These are phyloP conservation scores for Trisateles emortualis DNA, from an alignment of 2,888 invertebrate species.

Conservation along the genomic window DNA sequence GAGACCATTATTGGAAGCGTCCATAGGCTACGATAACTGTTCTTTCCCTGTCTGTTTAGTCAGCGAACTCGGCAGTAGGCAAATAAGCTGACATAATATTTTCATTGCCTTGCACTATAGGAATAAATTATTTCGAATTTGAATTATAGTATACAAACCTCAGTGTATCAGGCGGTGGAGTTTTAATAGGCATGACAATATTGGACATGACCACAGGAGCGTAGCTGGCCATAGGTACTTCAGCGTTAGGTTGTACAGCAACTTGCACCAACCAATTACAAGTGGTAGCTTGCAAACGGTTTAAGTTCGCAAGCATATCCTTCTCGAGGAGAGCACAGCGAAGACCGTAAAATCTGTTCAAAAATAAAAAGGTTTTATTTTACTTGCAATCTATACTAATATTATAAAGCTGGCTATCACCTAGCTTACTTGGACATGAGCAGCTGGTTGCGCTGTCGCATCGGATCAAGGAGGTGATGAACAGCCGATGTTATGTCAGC, in stretches of 20 bases:
- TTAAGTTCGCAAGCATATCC: constrained; percentile 89
- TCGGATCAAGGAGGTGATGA: constrained; percentile 85
- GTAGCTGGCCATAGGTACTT: constrained; percentile 77
- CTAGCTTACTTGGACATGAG: constrained; percentile 88
- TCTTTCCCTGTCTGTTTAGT: too few species aligned
- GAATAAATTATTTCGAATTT: too few species aligned
- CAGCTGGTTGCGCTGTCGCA: constrained; percentile 88
- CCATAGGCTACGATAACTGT: too few species aligned
- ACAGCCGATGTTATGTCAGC: constrained; percentile 87
- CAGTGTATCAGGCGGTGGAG: constrained; percentile 89
- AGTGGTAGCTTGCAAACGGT: constrained; percentile 93
- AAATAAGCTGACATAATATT: too few species aligned
- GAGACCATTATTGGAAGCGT: too few species aligned
- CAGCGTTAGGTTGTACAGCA: constrained; percentile 83
- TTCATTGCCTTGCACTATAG: too few species aligned
- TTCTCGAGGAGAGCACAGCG: constrained; percentile 93
- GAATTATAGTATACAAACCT: constrained; percentile 79
- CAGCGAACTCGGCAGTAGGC: too few species aligned
- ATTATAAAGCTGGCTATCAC: too few species aligned
- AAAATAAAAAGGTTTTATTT: too few species aligned
- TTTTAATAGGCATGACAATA: constrained; percentile 88
- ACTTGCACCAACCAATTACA: constrained; percentile 95
- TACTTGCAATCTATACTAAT: too few species aligned
- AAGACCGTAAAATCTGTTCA: constrained; percentile 89
- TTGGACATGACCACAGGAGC: constrained; percentile 87